phyloP scores from a whole-genome alignment of 1,140 invertebrate genomes.

The Coenobita brevimanus region DNA sequence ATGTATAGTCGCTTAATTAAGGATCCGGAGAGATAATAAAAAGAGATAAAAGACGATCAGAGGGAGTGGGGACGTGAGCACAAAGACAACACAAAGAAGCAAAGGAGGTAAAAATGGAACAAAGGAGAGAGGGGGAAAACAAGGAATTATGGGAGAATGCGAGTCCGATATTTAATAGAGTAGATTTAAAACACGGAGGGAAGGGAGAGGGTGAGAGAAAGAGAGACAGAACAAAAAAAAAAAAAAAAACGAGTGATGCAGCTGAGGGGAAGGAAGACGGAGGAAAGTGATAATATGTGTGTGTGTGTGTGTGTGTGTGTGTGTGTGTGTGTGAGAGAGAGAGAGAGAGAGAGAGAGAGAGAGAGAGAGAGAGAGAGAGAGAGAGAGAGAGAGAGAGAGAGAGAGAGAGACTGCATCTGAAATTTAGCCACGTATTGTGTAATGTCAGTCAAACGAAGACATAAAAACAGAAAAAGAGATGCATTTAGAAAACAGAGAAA shows the following conservation, averaged over 20 bases:
- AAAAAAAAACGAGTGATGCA: too few relatives aligned
- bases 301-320: too few relatives aligned
- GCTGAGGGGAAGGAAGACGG: too few relatives aligned
- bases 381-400: slow-evolving; percentile 17
- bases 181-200: neutral
- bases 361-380: neutral
- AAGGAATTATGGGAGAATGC: neutral
- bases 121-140: neutral
- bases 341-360: neutral
- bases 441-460: too few relatives aligned
- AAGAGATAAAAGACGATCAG: neutral
- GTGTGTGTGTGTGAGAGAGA: neutral
- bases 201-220: neutral
- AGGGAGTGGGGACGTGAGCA: neutral
- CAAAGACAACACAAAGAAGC: neutral
- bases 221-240: neutral
- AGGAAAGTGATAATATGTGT: too few relatives aligned
- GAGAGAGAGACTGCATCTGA: neutral
- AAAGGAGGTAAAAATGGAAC: too few relatives aligned
- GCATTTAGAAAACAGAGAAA: too few relatives aligned
- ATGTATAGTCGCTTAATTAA: too few relatives aligned
- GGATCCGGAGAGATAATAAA: neutral
- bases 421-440: too few relatives aligned
- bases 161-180: neutral
- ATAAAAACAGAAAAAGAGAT: too few relatives aligned